Base-by-base conservation (phyloP, 2,888 invertebrate genomes). In the Nephrocerus scutellatus region DNA sequence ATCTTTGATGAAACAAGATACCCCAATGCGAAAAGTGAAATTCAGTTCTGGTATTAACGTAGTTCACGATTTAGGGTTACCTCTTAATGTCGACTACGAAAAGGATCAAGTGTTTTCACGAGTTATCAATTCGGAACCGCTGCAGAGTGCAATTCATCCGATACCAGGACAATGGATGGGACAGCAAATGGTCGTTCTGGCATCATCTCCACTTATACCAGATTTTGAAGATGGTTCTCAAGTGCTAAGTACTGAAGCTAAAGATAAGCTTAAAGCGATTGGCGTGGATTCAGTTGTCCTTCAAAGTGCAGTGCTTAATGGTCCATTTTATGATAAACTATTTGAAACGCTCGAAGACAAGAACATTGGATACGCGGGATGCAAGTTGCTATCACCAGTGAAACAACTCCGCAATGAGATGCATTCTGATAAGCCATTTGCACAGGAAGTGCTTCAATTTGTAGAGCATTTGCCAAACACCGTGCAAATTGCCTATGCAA, bases 291-390 rank as follows among this genome's bases (percentile, higher is more conserved):
- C 72, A 0, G 72, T 73, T 39, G 68, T 74, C 48, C 33, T 77
- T 18, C 76, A 76, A 50, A 77, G 77, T 50, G 75, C 74, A 0
- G 71, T 76, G 2, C 72, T 74, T 52, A 76, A 77, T 54, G 74
- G 74, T 0, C 74, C 75, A 0, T 72, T 76, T 21, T 77, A 77
- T 47, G 75, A 77, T 43, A 74, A 73, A 48, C 59, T 77, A 5
- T 70, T 77, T 40, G 72, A 72, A 41, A 70, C 74, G 44, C 59
- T 77, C 18, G 70, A 67, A 29, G 73, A 74, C 25, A 67, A 74
- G 36, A 73, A 72, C 44, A 70, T 76, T 46, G 67, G 72, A 2
- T 68, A 73, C 15, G 62, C 65, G 4, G 68, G 71, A 50, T 77
- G 77, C 51, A 72, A 74, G 13, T 68, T 76, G 39, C 54, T 77